Conservation (phyloP, 2,888 invertebrate species). For the Sinopyrophorus schimmeli region DNA sequence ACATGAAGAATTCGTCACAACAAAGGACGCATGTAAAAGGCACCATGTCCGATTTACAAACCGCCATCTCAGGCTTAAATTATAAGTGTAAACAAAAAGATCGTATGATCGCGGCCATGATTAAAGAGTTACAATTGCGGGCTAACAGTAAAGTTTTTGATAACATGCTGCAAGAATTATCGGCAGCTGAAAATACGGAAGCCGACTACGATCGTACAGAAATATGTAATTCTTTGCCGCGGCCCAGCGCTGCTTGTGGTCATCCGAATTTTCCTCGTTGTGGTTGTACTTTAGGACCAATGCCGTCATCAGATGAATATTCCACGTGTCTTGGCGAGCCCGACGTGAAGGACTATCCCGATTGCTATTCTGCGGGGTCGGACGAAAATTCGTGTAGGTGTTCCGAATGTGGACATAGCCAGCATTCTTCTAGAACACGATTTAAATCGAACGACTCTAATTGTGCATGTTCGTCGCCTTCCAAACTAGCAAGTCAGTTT, state of each 20-base stretch:
- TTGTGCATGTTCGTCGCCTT: too few relatives aligned
- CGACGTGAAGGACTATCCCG: too few relatives aligned
- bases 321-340: too few relatives aligned
- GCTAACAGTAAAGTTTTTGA: constrained; percentile 35
- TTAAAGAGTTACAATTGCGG: constrained; percentile 43
- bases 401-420: too few relatives aligned
- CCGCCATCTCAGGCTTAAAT: constrained; percentile 45
- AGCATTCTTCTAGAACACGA: too few relatives aligned
- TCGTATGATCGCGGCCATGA: constrained; percentile 47
- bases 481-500: too few relatives aligned
- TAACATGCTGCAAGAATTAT: constrained; percentile 21
- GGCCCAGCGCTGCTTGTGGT: constrained; percentile 7
- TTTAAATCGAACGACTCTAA: too few relatives aligned
- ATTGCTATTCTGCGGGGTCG: too few relatives aligned
- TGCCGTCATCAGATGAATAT: too few relatives aligned
- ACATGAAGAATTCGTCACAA: constrained; percentile 11
- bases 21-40: constrained; percentile 22
- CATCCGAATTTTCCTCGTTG: constrained; percentile 11
- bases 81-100: constrained; percentile 50
- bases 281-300: too few relatives aligned
- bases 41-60: constrained; percentile 42
- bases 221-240: constrained; percentile 22
- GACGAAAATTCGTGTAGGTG: too few relatives aligned
- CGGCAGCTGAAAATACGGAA: constrained; percentile 3
- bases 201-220: constrained; percentile 25